Base-by-base conservation (phyloP, 2,888 invertebrate genomes). In the Drosophila histrio region DNA sequence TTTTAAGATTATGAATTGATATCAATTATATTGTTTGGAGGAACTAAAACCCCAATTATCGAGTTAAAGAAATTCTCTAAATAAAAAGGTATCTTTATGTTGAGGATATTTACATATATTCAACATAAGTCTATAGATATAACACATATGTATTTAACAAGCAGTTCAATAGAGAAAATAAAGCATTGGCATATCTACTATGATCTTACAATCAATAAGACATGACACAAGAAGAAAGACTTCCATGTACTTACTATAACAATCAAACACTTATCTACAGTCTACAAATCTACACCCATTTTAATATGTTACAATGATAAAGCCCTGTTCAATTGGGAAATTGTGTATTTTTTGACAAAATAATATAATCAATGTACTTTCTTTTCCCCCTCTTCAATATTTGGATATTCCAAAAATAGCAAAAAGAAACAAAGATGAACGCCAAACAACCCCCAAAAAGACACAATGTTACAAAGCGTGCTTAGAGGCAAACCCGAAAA, bases 361-460 rank as follows among this genome's bases (percentile, higher is more conserved):
- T 19, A 21, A 6, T n/a, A 21, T 2, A 38, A 38, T 38, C 17
- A 6, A 5, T 28, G 38, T 28, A 38, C 3, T 39, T 28, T 21
- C 6, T 19, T 28, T 28, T 17, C 38, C 50, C 50, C 52, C 21
- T 28, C 26, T 21, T 32, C 32, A 2, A 3, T 26, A 13, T 11
- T 43, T 26, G 15, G 44, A 28, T 22, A n/a, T 38, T 53, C 65
- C 38, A 63, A 63, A 73, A 68, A 73, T 67, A 62, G 43, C 32
- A 15, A 38, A 38, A 3, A 46, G 11, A 49, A 15, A 28, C 19
- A 30, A 19, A 44, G 24, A 34, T 30, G 38, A 49, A 59, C 39
- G 38, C 52, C 50, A 44, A 34, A 28, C 58, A 61, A 63, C 65
- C 72, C 81, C 76, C n/a, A n/a, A 36, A 52, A 38, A 50, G 9